Base-by-base conservation (phyloP, 2,888 invertebrate genomes). In the Eurois occulta region DNA sequence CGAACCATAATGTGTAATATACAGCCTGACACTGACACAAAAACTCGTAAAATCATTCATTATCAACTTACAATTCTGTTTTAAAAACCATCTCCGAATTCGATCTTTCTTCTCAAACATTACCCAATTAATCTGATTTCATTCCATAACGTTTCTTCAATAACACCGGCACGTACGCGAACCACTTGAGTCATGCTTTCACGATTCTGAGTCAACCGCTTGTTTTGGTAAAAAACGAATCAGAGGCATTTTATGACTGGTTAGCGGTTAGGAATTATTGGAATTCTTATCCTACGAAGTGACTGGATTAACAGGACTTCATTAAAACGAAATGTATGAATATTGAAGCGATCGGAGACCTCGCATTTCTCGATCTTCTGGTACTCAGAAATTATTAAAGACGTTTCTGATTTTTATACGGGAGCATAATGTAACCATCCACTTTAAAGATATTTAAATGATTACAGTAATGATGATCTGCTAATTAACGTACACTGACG, bases 161-260 rank as follows among this genome's bases (percentile, higher is more conserved):
- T 75, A 83, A 78, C 66, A 64, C n/a, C 55, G 24, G 71, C 74
- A 73, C 46, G 76, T 75, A 69, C 68, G 71, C 72, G 68, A 68
- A 70, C 60, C 70, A 72, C 73, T 84, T 90, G 90, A 92, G 86
- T 93, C 91, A 92, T 88, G 85, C 91, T 91, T 90, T 90, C 90
- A 82, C 84, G 78, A 81, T 62, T 81, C 86, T 90, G 92, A 92
- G 81, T 92, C 91, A 91, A 86, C 87, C 46, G 78, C 85, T 83
- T 89, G 89, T 90, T 91, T 89, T 90, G 89, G 86, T 88, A 87
- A 88, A 89, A 85, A 86, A 89, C 80, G 48, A 78, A 66, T 70
- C 79, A 79, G 80, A 86, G 58, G 69, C 77, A 82, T 80, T 88
- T 83, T 78, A 86, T 86, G 85, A 87, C 85, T 81, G 83, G 86